These are phyloP conservation scores for Ryuthela nishihirai DNA, from an alignment of 2,888 invertebrate species.

Conservation along the genomic window DNA sequence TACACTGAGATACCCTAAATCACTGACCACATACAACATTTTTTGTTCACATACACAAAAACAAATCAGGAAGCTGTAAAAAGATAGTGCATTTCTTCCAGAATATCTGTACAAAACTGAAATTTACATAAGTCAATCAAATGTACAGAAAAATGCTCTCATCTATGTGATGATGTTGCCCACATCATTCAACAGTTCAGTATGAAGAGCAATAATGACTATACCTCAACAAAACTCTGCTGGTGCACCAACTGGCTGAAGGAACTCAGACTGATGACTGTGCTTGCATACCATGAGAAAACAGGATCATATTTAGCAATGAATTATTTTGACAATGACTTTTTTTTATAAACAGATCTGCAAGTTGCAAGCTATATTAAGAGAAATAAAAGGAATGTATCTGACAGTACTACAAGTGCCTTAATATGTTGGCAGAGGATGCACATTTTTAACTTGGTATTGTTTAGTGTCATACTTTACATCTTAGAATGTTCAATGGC, in stretches of 20 bases:
- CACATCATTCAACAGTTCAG: constrained; percentile 20
- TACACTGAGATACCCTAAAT: constrained; percentile 32
- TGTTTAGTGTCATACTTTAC: too few relatives aligned
- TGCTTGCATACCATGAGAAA: constrained; percentile 29
- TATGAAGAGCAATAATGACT: constrained; percentile 27
- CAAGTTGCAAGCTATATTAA: constrained; percentile 17
- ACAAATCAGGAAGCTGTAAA: constrained; percentile 32
- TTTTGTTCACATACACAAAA: constrained; percentile 31
- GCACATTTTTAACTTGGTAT: too few relatives aligned
- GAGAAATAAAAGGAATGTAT: constrained; percentile 10
- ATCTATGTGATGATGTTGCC: constrained; percentile 13
- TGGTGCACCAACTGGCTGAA: constrained; percentile 28
- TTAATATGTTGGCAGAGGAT: background rate
- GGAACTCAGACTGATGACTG: constrained; percentile 34
- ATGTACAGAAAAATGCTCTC: constrained; percentile 30
- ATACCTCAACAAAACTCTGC: constrained; percentile 20
- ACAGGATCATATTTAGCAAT: constrained; percentile 19
- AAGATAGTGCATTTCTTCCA: constrained; percentile 28
- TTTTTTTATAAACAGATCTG: constrained; percentile 18
- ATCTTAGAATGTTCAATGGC: constrained; percentile 34
- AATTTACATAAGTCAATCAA: constrained; percentile 35
- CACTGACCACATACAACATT: constrained; percentile 18
- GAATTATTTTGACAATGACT: constrained; percentile 23
- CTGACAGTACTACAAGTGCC: background rate
- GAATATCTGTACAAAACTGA: constrained; percentile 36